phyloP scores from a whole-genome alignment of 2,797 vertebrate genomes.

The Corythornis leucogaster region DNA sequence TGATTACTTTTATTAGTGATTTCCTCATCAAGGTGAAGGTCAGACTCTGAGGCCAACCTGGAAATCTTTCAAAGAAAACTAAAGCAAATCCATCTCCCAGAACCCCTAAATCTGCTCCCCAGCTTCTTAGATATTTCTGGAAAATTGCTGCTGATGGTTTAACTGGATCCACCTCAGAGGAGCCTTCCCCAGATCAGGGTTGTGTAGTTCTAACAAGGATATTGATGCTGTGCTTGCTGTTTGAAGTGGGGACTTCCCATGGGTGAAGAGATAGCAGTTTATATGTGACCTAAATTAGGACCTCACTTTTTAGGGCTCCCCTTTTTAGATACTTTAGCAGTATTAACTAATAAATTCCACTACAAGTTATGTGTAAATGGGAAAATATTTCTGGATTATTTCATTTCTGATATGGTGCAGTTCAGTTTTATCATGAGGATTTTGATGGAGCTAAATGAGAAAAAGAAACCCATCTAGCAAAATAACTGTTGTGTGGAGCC shows the following conservation, averaged over 20 bases:
- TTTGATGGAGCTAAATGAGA: constrained; percentile 34
- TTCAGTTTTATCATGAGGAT: constrained; percentile 1
- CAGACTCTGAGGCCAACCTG: neutral
- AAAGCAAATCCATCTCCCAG: neutral
- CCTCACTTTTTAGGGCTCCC: neutral
- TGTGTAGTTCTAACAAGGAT: neutral
- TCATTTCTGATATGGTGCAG: neutral
- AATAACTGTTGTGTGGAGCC: neutral
- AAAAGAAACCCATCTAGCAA: constrained; percentile 40
- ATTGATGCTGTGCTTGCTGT: neutral
- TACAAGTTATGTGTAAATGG: neutral
- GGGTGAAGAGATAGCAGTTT: neutral
- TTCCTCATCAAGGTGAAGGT: neutral
- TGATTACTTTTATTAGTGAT: neutral
- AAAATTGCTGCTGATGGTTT: neutral
- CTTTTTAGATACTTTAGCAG: neutral
- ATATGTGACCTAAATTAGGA: neutral
- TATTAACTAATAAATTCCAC: neutral
- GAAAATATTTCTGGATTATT: neutral
- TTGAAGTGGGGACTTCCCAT: neutral
- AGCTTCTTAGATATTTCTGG: neutral
- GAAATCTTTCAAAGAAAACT: neutral
- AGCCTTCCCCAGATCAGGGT: neutral
- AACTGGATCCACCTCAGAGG: neutral
- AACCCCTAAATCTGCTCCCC: neutral